Conservation (phyloP, 2,888 invertebrate species). For the Bombyx huttoni region DNA sequence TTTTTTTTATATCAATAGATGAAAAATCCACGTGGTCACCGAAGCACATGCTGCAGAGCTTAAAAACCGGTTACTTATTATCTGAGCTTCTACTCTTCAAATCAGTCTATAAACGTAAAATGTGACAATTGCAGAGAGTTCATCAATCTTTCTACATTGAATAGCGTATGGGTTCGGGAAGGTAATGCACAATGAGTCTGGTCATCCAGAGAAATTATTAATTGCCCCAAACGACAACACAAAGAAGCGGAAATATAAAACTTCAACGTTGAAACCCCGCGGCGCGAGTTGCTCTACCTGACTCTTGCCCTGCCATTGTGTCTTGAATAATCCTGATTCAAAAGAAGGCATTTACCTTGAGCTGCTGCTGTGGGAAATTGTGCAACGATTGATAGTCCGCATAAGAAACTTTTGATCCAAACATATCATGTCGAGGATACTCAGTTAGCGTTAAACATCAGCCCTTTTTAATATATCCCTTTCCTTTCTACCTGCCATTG, state of each 20-base stretch:
- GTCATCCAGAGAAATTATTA: slow-evolving; percentile 71
- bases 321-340: slow-evolving; percentile 46
- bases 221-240: slow-evolving; percentile 56
- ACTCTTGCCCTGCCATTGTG: slow-evolving; percentile 69
- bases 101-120: slow-evolving; percentile 54
- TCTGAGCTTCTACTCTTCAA: neutral
- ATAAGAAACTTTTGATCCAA: slow-evolving; percentile 37
- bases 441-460: slow-evolving; percentile 30
- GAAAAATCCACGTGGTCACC: too few species aligned
- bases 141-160: slow-evolving; percentile 63
- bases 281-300: slow-evolving; percentile 64
- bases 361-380: slow-evolving; percentile 68
- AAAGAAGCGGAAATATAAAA: slow-evolving; percentile 73
- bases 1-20: too few species aligned
- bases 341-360: slow-evolving; percentile 60
- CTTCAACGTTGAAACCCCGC: slow-evolving; percentile 60
- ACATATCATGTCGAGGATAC: slow-evolving; percentile 33
- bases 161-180: slow-evolving; percentile 39
- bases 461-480: slow-evolving; percentile 39
- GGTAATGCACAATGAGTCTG: slow-evolving; percentile 56
- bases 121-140: slow-evolving; percentile 62
- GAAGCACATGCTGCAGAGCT: too few species aligned
- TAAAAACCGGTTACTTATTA: too few species aligned
- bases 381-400: slow-evolving; percentile 49
- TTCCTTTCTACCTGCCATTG: slow-evolving; percentile 19